Base-by-base conservation (phyloP, 2,113 vertebrate species). In the Penelope pileata region DNA sequence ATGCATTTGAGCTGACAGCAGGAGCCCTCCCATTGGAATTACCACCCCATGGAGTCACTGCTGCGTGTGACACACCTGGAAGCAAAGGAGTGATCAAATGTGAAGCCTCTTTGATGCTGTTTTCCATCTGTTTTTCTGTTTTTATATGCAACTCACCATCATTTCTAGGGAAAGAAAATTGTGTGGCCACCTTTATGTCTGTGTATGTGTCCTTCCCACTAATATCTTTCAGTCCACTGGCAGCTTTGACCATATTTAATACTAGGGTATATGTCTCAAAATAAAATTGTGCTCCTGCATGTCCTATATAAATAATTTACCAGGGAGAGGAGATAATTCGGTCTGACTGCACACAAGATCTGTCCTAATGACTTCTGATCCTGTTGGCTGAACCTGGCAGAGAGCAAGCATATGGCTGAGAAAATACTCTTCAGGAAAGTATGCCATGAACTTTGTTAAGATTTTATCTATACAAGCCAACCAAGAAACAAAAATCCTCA, bases 1-100 rank as follows among this genome's bases (percentile, higher is more conserved):
- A 91, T 80, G 67, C 54, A 62, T 93, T 73, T 88, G 75, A 66
- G 40, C 70, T 85, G 93, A 59, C 90, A 93, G 74, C 88, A 73
- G 88, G 67, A 91, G 58, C 26, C 34, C 27, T 93, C 67, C 85
- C 75, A 17, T 38, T 62, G 63, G 72, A 91, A 91, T 88, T 50
- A 74, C 34, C 87, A 91, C 82, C 84, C 74, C 78, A 17, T 32
- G n/a, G 85, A 85, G 40, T 82, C 72, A 69, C 34, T 95, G 75
- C 83, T 90, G 85, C 16, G 59, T 83, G 86, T 86, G 76, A 93
- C 64, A 90, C 47, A 64, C 32, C 86, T 90, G 86, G 79, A 90
- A 96, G 67, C 45, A 86, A 76, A 91, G 63, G 36, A 83, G 34
- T 53, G 66, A 66, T 90, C 92, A 85, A 60, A 86, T 53, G 70